Conservation (phyloP, 92 coral and sea anemone species). For the Parazoanthus darwini region DNA sequence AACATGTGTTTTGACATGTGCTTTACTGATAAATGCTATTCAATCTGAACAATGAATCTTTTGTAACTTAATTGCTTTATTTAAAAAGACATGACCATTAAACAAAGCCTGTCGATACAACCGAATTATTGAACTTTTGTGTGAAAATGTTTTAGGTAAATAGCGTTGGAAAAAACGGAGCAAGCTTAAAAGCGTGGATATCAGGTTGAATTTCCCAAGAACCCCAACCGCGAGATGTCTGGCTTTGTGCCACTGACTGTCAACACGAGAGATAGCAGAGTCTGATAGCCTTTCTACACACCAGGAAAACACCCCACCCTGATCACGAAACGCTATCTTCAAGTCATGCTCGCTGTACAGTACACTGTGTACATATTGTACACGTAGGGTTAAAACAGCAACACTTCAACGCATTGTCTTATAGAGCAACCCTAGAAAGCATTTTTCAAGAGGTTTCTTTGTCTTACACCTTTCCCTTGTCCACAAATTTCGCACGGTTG, state of each 20-base stretch:
- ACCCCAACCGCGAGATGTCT: constrained; percentile 66
- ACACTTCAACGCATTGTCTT: constrained; percentile 37
- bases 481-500: constrained; percentile 10
- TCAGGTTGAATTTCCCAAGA: constrained; percentile 70
- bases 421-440: constrained; percentile 6
- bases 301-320: constrained; percentile 75
- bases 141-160: constrained; percentile 69
- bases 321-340: constrained; percentile 74
- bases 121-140: constrained; percentile 91
- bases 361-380: constrained; percentile 40
- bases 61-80: constrained; percentile 91
- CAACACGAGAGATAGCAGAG: constrained; percentile 72
- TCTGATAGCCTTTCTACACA: constrained; percentile 66
- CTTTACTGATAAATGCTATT: constrained; percentile 90
- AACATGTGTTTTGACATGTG: constrained; percentile 98
- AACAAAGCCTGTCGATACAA: constrained; percentile 88
- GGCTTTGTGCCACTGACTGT: constrained; percentile 82
- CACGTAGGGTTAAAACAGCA: constrained; percentile 16
- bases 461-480: constrained; percentile 19
- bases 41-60: constrained; percentile 76
- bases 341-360: constrained; percentile 12
- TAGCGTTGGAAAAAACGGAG: constrained; percentile 54
- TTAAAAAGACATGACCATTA: constrained; percentile 79
- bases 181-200: constrained; percentile 66
- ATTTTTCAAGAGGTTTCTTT: constrained; percentile 21